Base-by-base conservation (phyloP, 1,140 invertebrate genomes). In the Rhagoletis pomonella region DNA sequence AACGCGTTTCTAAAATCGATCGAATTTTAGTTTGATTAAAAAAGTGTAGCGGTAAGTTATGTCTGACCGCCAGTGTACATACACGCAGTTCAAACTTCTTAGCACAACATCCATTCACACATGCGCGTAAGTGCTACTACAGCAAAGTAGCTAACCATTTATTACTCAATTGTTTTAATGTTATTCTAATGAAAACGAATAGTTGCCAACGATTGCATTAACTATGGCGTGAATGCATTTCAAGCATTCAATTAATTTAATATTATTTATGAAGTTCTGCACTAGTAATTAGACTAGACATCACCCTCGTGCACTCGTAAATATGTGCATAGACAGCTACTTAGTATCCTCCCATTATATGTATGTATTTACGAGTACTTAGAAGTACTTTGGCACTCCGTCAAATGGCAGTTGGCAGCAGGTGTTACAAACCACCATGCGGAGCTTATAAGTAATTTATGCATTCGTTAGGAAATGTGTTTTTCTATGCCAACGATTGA, bases 131-230 rank as follows among this genome's bases (percentile, higher is more conserved):
- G 5, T 44, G 4, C 17, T 44, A 73, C 42, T 73, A 44, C 39
- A 47, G 29, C 29, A 0, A 29, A 29, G 29, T 47, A 19, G 12
- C 73, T 29, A 55, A 58, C 29, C 44, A 81, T 73, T 73, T 55
- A 81, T 55, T 81, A 58, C n/a, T 81, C 44, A 47, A 55, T 81
- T 81, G 44, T 19, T 81, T 81, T 55, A 58, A 55, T 47, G 47
- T n/a, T 81, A 81, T 9, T 55, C 4, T 19, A 81, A 19, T 81
- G 47, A 29, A 81, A 55, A 55, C 17, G n/a, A 55, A 81, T 81
- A 19, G 47, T 14, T 17, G 6, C 39, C 73, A 47, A 39, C 67
- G 44, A 73, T 47, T 73, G 42, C 67, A 73, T 81, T 81, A 81
- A 81, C 5, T 55, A 17, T 55, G 19, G 44, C 50, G 50, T 81